Evolutionary conservation across 1,140 invertebrate species (phyloP).

Genomic region (Lysiphlebus fabarum): DNA sequence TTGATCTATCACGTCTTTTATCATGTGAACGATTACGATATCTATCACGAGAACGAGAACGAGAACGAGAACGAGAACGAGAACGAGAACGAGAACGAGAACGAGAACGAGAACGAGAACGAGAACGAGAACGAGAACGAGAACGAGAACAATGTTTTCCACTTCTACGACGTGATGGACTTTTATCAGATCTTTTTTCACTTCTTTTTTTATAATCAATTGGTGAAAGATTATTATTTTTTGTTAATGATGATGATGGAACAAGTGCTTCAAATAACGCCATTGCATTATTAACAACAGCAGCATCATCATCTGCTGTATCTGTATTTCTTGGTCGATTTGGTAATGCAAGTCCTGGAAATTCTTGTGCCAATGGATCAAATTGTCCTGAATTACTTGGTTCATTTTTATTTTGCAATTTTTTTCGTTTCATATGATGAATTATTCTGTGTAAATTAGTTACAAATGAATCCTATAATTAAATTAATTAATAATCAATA

Average conservation of each 20-base stretch:
- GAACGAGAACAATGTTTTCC: constrained; percentile 40
- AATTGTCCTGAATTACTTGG: constrained; percentile 40
- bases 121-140: constrained; percentile 25
- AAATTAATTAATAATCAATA: not conserved
- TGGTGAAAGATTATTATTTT: constrained; percentile 23
- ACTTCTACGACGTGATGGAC: constrained; percentile 34
- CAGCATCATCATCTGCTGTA: constrained; percentile 42
- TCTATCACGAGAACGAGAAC: constrained; percentile 27
- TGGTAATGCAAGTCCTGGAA: constrained; percentile 85
- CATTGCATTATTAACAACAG: constrained; percentile 79
- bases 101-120: constrained; percentile 34
- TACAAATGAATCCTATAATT: constrained; percentile 77
- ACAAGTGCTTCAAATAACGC: constrained; percentile 85
- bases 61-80: constrained; percentile 34
- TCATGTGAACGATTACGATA: no score
- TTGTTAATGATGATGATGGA: constrained; percentile 53
- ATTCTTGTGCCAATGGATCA: constrained; percentile 68
- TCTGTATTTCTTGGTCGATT: constrained; percentile 68
- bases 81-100: constrained; percentile 18
- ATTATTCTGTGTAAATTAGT: constrained; percentile 87
- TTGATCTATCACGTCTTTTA: no score
- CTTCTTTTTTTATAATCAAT: constrained; percentile 39
- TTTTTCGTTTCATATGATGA: constrained; percentile 79
- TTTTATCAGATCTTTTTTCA: constrained; percentile 25
- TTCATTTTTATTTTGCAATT: constrained; percentile 28